Evolutionary conservation across 2,888 invertebrate genomes (phyloP).

Genomic region (Deroplatys truncata): DNA sequence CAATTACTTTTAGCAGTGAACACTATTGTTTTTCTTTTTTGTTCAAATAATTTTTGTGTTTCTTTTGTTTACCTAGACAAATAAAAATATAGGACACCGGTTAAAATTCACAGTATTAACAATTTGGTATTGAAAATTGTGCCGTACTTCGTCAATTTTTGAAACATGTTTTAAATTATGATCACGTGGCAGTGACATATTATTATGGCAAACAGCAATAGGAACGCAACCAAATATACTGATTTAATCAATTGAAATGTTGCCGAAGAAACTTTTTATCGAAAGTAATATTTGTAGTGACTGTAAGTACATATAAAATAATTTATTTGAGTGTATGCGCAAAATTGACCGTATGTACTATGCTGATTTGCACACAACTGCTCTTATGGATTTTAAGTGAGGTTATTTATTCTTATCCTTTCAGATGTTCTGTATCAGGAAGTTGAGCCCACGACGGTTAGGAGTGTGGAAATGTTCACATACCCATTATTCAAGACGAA

Average conservation of each 20-base stretch:
- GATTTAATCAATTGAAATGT: not conserved
- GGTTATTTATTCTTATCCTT: not conserved
- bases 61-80: too few relatives aligned
- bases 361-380: not conserved
- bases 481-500: conserved; percentile 25
- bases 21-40: too few relatives aligned
- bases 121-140: too few relatives aligned
- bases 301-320: not conserved
- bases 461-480: not conserved
- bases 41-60: too few relatives aligned
- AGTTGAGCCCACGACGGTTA: not conserved
- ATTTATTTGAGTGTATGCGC: too few relatives aligned
- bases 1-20: too few relatives aligned
- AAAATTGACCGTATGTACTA: not conserved
- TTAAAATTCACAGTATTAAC: too few relatives aligned
- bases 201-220: too few relatives aligned
- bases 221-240: not conserved
- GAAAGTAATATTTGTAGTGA: not conserved
- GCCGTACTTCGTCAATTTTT: too few relatives aligned
- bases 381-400: not conserved
- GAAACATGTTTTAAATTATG: too few relatives aligned
- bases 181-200: too few relatives aligned
- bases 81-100: too few relatives aligned
- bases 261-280: not conserved
- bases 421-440: not conserved